These are phyloP conservation scores for Drosophila gaucha DNA, from an alignment of 2,888 invertebrate genomes.

Conservation along the genomic window DNA sequence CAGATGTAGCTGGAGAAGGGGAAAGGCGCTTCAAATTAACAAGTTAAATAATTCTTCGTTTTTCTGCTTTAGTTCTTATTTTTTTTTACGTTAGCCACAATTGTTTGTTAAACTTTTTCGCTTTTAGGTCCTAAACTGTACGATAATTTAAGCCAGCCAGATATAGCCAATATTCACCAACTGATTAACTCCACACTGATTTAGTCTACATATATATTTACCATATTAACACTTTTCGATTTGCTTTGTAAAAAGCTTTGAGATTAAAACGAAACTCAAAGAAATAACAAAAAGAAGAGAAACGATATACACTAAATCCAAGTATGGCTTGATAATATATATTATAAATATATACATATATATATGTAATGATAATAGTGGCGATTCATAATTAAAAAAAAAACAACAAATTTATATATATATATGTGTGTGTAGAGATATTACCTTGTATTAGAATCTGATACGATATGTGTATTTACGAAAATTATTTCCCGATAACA, in stretches of 20 bases:
- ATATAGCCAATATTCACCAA: constrained; percentile 39
- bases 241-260: constrained; percentile 49
- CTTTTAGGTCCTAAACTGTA: constrained; percentile 51
- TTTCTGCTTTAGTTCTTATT: constrained; percentile 24
- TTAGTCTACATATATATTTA: constrained; percentile 21
- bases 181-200: constrained; percentile 17
- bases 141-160: constrained; percentile 57
- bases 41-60: constrained; percentile 33
- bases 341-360: constrained; percentile 25
- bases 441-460: constrained; percentile 63
- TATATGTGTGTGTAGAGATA: constrained; percentile 23
- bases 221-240: constrained; percentile 27
- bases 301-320: constrained; percentile 10
- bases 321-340: constrained; percentile 15
- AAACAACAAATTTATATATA: constrained; percentile 32
- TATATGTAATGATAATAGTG: constrained; percentile 12
- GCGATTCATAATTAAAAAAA: constrained; percentile 19
- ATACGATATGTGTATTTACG: constrained; percentile 33
- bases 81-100: constrained; percentile 55
- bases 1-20: constrained; percentile 3
- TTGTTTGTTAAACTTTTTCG: constrained; percentile 59
- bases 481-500: constrained; percentile 22
- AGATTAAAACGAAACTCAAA: constrained; percentile 4
- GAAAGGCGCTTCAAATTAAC: constrained; percentile 33
- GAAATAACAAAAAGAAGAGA: background rate